phyloP scores from a whole-genome alignment of 2,797 vertebrate genomes.

The Sternarchorhynchus goeldii region DNA sequence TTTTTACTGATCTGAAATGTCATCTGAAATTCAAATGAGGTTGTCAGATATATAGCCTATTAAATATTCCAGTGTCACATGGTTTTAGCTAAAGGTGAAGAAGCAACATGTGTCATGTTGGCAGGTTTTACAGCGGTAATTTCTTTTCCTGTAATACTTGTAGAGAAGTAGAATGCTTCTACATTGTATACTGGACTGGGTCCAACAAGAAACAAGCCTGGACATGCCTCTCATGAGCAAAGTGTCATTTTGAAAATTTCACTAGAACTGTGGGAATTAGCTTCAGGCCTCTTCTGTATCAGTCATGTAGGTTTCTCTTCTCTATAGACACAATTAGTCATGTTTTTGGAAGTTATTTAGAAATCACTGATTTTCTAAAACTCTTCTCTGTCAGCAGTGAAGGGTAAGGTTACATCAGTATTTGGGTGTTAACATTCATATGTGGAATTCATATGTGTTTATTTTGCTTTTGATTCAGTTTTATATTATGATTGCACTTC shows the following conservation, averaged over 20 bases:
- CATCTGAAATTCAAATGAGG: slow-evolving; percentile 8
- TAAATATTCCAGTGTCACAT: not conserved
- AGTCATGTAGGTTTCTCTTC: slow-evolving; percentile 35
- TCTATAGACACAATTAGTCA: slow-evolving; percentile 35
- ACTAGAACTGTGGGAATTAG: slow-evolving; percentile 43
- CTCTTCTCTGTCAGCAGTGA: not conserved
- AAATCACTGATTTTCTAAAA: not conserved
- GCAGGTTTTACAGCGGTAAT: not conserved
- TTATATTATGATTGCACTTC: too few relatives aligned
- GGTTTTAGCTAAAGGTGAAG: not conserved
- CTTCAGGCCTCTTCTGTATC: slow-evolving; percentile 31
- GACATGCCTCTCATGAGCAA: slow-evolving; percentile 1
- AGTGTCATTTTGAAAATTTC: slow-evolving; percentile 22
- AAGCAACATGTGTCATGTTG: not conserved
- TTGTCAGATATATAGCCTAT: not conserved
- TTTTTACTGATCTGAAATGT: slow-evolving; percentile 59
- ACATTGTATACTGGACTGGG: not conserved
- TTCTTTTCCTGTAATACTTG: not conserved
- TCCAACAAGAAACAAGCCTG: not conserved
- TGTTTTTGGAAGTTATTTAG: not conserved
- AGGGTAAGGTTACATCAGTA: not conserved
- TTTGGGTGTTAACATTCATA: not conserved
- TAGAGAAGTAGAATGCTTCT: not conserved
- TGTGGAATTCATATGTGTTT: too few relatives aligned
- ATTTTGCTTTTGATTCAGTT: too few relatives aligned